Base-by-base conservation (phyloP, 2,888 invertebrate species). In the Diadromus collaris region DNA sequence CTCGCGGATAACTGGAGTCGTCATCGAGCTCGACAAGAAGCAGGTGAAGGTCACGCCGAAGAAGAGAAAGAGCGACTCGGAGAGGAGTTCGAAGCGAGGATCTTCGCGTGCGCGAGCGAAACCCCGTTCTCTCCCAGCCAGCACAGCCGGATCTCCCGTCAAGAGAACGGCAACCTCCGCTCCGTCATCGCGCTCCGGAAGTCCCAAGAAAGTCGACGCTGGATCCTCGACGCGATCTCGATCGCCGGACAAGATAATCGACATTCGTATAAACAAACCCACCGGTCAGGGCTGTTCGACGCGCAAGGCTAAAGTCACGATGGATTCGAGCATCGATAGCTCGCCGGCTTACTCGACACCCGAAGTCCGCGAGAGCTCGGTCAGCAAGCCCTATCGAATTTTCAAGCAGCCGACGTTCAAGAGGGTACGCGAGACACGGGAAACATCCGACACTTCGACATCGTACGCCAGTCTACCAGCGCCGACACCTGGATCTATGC, bases 391-490 rank as follows among this genome's bases (percentile, higher is more conserved):
- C 2, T 87, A 86, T 56, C 79, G 81, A 5, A 76, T 86, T 24
- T 76, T 81, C 1, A 81, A 83, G 10, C 74, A 78, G 38, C 81
- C 74, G 41, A 86, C 80, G 0, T 60, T 78, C 29, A 78, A 80
- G 56, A 75, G 56, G 68, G 60, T 38, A 0, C 51, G 68, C n/a
- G 78, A 80, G 9, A 73, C 38, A 6, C 84, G 80, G 21, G 88
- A 90, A 4, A 82, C 86, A 1, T 90, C 91, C 2, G 90, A 90
- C 19, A 84, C 89, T 2, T 91, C 91, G 9, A 90, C 91, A 0
- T 89, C 89, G 0, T 91, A 89, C 54, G 87, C 87, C 5, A 90
- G 90, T 82, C 88, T 87, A n/a, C 90, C 90, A 7, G 74, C 85
- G 0, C 29, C 81, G 3, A 84, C 76, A 1, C 81, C 85, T 5